Base-by-base conservation (phyloP, 2,797 vertebrate genomes). In the Alcedo atthis region DNA sequence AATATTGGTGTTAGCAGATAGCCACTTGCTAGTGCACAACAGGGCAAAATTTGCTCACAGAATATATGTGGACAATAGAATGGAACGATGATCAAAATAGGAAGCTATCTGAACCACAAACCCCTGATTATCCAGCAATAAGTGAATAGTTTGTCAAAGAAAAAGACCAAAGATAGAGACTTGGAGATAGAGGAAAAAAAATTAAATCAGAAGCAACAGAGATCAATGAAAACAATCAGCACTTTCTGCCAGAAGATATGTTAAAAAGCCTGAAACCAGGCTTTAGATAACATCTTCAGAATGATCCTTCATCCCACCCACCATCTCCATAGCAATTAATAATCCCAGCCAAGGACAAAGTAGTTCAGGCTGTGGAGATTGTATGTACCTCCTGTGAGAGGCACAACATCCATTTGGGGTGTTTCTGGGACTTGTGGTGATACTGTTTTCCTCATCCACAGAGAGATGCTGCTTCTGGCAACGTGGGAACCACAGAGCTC, bases 211-310 rank as follows among this genome's bases (percentile, higher is more conserved):
- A 91, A 93, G 53, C 66, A 79, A 42, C 35, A 86, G 83, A 92
- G 86, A 96, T 95, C 95, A 95, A 48, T 96, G 90, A 63, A 97
- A 96, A 95, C 84, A 92, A 92, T 83, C 90, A 84, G 48, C 18
- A 33, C 59, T 92, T 94, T 95, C 43, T 94, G 87, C 89, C 58
- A 82, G 87, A 94, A 83, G 87, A 83, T 91, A 28, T 17, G 77
- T 83, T 84, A 69, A 85, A 90, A 86, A 67, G 63, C 10, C 63
- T 63, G 84, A 83, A 88, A 85, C 15, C 0, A 4, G 74, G 49
- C 25, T 94, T 63, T 74, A 62, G 79, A n/a, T 54, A 81, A 92
- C 2, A 0, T 24, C 55, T 57, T 74, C 49, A 28, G 3, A 84
- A 74, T 19, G 42, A 54, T 82, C 85, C 76, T 13, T 32, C 0